Evolutionary conservation across 1,140 invertebrate genomes (phyloP).

Genomic region (Gyrodactylus bullatarudis): DNA sequence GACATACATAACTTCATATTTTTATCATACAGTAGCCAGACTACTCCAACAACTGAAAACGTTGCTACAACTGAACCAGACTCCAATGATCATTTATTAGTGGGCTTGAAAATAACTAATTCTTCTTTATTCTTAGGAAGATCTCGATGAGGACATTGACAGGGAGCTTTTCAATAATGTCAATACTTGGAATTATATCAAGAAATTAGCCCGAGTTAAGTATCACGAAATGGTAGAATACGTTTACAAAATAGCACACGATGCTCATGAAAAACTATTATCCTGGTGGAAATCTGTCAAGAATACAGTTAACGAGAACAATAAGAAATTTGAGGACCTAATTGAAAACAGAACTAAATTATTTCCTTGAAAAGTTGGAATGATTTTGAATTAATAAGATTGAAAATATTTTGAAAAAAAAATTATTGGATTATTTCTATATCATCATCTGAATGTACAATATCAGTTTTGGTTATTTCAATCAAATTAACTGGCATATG

Average conservation of each 20-base stretch:
- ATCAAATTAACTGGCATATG: background rate
- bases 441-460: background rate
- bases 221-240: background rate
- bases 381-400: background rate
- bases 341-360: background rate
- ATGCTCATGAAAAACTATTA: background rate
- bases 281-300: background rate
- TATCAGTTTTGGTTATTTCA: background rate
- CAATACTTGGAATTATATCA: background rate
- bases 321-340: background rate
- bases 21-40: no score
- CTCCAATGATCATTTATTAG: no score
- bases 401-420: background rate
- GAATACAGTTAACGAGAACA: background rate
- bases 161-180: background rate
- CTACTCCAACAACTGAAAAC: no score
- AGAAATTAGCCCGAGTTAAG: background rate
- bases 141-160: background rate
- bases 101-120: no score
- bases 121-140: no score
- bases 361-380: background rate
- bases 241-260: background rate
- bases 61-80: no score
- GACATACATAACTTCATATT: no score
- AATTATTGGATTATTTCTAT: background rate